phyloP scores from a whole-genome alignment of 1,140 invertebrate species.

The Grapholita molesta region DNA sequence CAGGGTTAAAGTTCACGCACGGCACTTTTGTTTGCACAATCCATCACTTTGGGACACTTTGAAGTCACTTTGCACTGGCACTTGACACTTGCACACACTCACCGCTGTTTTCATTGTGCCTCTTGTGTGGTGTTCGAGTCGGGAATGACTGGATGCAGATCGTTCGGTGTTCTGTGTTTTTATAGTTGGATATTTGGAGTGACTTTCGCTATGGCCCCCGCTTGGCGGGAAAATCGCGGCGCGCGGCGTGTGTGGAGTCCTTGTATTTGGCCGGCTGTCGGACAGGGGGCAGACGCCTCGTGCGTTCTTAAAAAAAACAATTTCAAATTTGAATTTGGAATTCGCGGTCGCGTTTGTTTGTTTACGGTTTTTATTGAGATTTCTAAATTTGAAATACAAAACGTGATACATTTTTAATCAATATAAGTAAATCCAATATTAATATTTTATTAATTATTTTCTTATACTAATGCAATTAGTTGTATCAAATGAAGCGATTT shows the following conservation, averaged over 20 bases:
- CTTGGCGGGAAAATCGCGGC: constrained; percentile 53
- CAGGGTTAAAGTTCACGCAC: constrained; percentile 3
- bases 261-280: constrained; percentile 56
- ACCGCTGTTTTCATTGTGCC: constrained; percentile 79
- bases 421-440: no score
- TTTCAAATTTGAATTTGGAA: constrained; percentile 21
- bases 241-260: constrained; percentile 46
- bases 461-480: no score
- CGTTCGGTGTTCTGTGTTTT: constrained; percentile 80
- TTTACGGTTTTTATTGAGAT: neutral
- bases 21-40: constrained; percentile 9
- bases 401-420: no score
- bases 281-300: constrained; percentile 49
- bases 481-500: no score
- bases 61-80: constrained; percentile 49
- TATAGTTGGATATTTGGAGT: constrained; percentile 76
- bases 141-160: constrained; percentile 84
- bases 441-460: no score
- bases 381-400: neutral
- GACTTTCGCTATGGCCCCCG: constrained; percentile 76
- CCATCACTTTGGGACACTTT: constrained; percentile 32
- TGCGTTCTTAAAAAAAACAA: constrained; percentile 39
- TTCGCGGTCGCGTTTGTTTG: constrained; percentile 12
- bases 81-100: constrained; percentile 66
- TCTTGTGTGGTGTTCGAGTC: constrained; percentile 80